Conservation (phyloP, 2,797 vertebrate genomes). For the Oreonectes daqikongensis region DNA sequence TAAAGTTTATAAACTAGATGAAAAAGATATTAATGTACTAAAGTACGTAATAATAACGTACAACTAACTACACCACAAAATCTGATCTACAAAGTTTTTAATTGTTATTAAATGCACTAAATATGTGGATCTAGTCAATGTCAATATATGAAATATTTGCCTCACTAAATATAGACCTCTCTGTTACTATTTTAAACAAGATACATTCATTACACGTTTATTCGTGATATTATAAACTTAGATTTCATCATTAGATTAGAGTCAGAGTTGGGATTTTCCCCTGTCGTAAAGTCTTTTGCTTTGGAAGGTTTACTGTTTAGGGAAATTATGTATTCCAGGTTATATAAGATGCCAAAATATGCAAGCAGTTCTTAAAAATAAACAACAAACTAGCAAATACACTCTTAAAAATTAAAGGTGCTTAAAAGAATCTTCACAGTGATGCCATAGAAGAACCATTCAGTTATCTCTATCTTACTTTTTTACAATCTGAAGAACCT, state of each 20-base stretch:
- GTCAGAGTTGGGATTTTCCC: background rate
- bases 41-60: background rate
- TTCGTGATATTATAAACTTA: too few relatives aligned
- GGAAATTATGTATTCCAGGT: slow-evolving; percentile 9
- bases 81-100: background rate
- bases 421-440: too few relatives aligned
- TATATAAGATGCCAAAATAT: slow-evolving; percentile 24
- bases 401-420: too few relatives aligned
- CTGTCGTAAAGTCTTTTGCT: background rate
- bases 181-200: background rate
- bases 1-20: background rate
- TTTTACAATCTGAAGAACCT: too few relatives aligned
- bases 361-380: background rate
- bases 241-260: too few relatives aligned
- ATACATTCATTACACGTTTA: too few relatives aligned
- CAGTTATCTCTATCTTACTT: too few relatives aligned
- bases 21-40: too few relatives aligned
- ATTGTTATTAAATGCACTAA: too few relatives aligned
- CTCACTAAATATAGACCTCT: background rate
- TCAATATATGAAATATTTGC: too few relatives aligned
- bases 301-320: background rate
- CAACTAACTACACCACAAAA: background rate
- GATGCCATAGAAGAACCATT: too few relatives aligned
- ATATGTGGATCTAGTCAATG: too few relatives aligned
- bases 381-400: slow-evolving; percentile 4